These are phyloP conservation scores for Drosophila pseudotakahashii DNA, from an alignment of 2,888 invertebrate species.

Conservation along the genomic window DNA sequence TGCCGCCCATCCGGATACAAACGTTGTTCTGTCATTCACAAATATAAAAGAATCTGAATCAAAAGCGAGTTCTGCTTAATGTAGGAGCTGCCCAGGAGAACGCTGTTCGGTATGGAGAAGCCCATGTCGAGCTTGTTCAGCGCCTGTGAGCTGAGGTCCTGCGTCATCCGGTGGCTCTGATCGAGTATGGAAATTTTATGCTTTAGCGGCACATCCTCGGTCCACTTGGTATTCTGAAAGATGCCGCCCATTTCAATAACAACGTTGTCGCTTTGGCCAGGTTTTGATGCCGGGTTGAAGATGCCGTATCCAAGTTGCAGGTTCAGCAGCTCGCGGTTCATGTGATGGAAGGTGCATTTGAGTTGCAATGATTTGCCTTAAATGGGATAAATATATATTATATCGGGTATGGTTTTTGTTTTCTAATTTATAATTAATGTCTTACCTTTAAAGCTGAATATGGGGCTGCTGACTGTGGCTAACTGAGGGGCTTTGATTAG, in stretches of 20 bases:
- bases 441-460: constrained; percentile 81
- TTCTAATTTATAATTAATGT: too few species aligned
- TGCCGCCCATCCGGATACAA: constrained; percentile 23
- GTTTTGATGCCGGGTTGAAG: constrained; percentile 6
- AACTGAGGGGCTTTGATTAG: constrained; percentile 65
- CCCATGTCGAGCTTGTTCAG: constrained; percentile 83
- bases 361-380: constrained; percentile 80
- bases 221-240: constrained; percentile 78
- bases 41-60: constrained; percentile 86
- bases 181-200: constrained; percentile 83
- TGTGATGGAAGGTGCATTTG: constrained; percentile 83
- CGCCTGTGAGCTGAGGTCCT: constrained; percentile 82
- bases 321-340: constrained; percentile 82
- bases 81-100: constrained; percentile 84
- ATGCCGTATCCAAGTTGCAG: constrained; percentile 76
- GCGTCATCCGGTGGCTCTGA: constrained; percentile 77
- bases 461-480: constrained; percentile 76
- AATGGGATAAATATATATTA: not conserved
- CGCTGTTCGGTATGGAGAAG: constrained; percentile 85
- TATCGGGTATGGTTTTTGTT: too few species aligned
- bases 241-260: constrained; percentile 81
- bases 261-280: constrained; percentile 68
- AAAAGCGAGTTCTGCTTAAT: constrained; percentile 85
- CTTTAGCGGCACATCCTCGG: constrained; percentile 75
- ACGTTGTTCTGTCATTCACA: constrained; percentile 79